These are phyloP conservation scores for Meghimatium bilineatum DNA, from an alignment of 2,888 invertebrate genomes.

Conservation along the genomic window DNA sequence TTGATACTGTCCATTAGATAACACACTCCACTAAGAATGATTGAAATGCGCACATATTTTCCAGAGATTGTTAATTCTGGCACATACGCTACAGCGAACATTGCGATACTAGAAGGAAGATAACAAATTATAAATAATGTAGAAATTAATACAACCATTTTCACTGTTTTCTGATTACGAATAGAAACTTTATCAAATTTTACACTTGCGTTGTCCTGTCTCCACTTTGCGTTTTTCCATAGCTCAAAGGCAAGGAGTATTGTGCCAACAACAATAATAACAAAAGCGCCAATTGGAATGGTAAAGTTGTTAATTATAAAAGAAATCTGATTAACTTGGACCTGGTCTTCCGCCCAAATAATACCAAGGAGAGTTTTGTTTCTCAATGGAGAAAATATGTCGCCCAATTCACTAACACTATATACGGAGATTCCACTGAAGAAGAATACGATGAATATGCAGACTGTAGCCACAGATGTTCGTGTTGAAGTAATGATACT, in stretches of 20 bases:
- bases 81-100: neutral
- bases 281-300: neutral
- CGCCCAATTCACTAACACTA: neutral
- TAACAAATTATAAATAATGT: slow-evolving; percentile 3
- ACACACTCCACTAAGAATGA: neutral
- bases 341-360: neutral
- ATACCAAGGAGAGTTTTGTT: neutral
- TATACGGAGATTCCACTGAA: neutral
- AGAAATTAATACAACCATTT: neutral
- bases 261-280: neutral
- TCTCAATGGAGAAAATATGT: neutral
- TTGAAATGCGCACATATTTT: neutral
- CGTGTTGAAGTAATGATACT: neutral
- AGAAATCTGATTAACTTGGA: neutral
- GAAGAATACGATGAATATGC: neutral
- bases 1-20: neutral
- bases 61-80: neutral
- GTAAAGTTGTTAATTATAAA: neutral
- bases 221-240: neutral
- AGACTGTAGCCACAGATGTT: neutral
- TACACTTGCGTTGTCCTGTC: neutral
- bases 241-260: neutral
- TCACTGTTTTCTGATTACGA: neutral
- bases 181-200: neutral
- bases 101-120: neutral